Evolutionary conservation across 2,797 vertebrate genomes (phyloP), one percentile per base, ranked within the genome.

Genomic region (Mycteria americana): DNA sequence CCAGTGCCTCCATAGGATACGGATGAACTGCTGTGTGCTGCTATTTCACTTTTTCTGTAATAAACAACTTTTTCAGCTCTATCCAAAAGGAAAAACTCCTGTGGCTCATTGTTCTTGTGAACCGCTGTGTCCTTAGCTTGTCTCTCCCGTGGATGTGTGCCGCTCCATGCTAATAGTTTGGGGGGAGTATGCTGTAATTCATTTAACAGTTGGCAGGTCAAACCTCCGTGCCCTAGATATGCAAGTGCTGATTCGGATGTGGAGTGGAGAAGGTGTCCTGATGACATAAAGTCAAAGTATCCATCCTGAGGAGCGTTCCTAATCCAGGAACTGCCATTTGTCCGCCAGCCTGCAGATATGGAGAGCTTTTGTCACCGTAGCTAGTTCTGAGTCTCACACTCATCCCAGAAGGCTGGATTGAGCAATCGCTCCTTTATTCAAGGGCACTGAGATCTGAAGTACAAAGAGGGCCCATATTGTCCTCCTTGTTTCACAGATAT

Each of bases 401-500:
- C 83, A 85, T 24, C 81, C 75, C 57, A 59, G 43, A 85, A 75
- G 50, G 57, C 24, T 88, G 93, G 59, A 16, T 3, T 54, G 74
- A 92, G 18, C 81, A 72, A 59, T 54, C 2, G 1, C 68, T 75
- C 62, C n/a, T 75, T 72, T 75, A 41, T 62, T 27, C 79, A 84
- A 92, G 92, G 86, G 68, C 89, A 41, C 35, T 16, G 65, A 75
- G 65, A 86, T n/a, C 73, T 72, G 60, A 60, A 78, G 72, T 16
- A 77, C 25, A 43, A 63, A 76, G 46, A 48, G 62, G 80, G 35
- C 59, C 82, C 28, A 23, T 68, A 6, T 89, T 93, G 51, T 84
- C 57, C 88, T 94, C 78, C 87, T 84, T 65, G 59, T 85, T 91
- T 89, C 88, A 75, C 85, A 89, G 95, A 88, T 89, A 97, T 75